Conservation (phyloP, 1,140 invertebrate species). For the Temnothorax nylanderi region DNA sequence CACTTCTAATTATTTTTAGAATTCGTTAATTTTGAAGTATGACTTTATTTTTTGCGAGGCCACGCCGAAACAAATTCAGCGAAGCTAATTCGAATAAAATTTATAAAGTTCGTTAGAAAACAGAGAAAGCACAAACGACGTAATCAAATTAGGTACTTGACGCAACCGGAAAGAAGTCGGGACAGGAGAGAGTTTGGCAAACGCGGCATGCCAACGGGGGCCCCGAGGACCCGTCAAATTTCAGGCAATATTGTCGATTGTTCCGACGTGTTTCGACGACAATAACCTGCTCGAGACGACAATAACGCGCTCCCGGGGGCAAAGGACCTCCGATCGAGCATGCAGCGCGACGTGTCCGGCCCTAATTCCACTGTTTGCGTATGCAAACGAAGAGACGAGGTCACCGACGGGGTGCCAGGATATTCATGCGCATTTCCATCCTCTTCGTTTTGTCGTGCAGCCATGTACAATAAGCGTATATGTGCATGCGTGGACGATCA, state of each 20-base stretch:
- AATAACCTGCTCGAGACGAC: slow-evolving; percentile 64
- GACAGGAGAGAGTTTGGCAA: not conserved
- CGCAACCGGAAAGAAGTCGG: not conserved
- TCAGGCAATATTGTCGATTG: slow-evolving; percentile 63
- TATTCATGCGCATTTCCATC: slow-evolving; percentile 50
- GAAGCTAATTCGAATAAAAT: not conserved
- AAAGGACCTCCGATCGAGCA: slow-evolving; percentile 65
- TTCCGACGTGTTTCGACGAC: slow-evolving; percentile 62
- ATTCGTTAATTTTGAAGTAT: not conserved
- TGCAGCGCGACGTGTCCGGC: slow-evolving; percentile 62
- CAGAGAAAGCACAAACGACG: not conserved
- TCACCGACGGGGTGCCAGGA: slow-evolving; percentile 38
- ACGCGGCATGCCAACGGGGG: not conserved
- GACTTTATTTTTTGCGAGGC: not conserved
- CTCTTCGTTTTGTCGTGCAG: slow-evolving; percentile 45
- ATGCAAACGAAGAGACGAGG: slow-evolving; percentile 78
- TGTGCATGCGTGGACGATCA: not conserved
- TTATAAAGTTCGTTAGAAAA: not conserved
- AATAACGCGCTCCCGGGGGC: slow-evolving; percentile 63
- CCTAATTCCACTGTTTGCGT: slow-evolving; percentile 79
- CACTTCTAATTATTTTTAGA: not conserved
- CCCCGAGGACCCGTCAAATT: slow-evolving; percentile 44
- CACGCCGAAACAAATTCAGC: not conserved
- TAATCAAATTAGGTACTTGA: not conserved
- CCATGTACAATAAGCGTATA: slow-evolving; percentile 15